A percentile compares a stretch with the other conserved stretches of the same genome.
Evolutionary conservation across 2,888 invertebrate genomes (phyloP).

Genomic region (Heliconius ethilla): DNA sequence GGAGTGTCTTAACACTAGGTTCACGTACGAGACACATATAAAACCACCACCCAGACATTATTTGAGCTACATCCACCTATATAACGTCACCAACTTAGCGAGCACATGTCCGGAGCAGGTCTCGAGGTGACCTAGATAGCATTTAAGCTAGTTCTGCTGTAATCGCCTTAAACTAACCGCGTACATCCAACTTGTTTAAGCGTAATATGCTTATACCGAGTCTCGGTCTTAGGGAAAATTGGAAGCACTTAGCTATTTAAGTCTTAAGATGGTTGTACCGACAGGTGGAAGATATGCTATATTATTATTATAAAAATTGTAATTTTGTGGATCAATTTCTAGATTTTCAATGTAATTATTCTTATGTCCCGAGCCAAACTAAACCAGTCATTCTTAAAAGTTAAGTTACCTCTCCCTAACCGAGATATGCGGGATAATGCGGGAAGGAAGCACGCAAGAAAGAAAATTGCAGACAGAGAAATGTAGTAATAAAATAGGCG

Average conservation of each 20-base stretch:
- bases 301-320: background rate
- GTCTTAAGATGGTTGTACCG: background rate
- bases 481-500: no score
- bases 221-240: conserved; percentile 10
- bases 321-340: background rate
- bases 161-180: conserved; percentile 26
- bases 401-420: no score
- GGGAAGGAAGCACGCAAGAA: no score
- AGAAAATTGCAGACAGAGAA: no score
- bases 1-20: no score
- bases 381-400: no score
- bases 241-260: background rate
- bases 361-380: no score
- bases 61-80: background rate
- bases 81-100: background rate
- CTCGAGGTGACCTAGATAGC: conserved; percentile 30
- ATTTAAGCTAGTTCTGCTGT: conserved; percentile 17
- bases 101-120: conserved; percentile 22
- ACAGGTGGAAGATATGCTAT: background rate
- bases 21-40: background rate
- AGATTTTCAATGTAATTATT: no score
- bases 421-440: no score
- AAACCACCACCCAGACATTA: background rate
- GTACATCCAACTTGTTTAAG: conserved; percentile 2
- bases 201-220: conserved; percentile 11